Conservation (phyloP, 2,888 invertebrate species). For the Calliphora vomitoria region DNA sequence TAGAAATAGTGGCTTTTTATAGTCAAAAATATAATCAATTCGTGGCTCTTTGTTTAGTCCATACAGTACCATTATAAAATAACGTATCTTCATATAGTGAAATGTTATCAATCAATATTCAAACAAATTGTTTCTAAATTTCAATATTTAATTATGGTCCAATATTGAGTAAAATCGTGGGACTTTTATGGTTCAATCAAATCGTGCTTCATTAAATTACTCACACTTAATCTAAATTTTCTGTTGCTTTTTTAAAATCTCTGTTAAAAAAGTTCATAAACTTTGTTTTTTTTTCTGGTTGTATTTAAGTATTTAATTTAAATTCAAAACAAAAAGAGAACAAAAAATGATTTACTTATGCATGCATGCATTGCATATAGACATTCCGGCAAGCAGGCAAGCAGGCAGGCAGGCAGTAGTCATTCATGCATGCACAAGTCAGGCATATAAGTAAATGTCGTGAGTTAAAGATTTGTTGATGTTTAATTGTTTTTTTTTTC, state of each 20-base stretch:
- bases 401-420: neutral
- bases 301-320: neutral
- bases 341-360: neutral
- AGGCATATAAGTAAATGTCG: constrained; percentile 25
- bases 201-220: neutral
- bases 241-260: neutral
- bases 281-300: neutral
- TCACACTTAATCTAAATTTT: neutral
- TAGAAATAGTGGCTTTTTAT: too few relatives aligned
- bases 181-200: too few relatives aligned
- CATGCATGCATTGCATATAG: neutral
- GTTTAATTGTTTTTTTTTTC: constrained; percentile 24
- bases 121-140: too few relatives aligned
- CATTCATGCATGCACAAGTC: constrained; percentile 7
- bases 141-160: too few relatives aligned
- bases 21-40: too few relatives aligned
- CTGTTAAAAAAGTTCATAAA: neutral
- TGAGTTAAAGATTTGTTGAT: constrained; percentile 30
- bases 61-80: too few relatives aligned
- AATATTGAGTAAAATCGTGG: too few relatives aligned
- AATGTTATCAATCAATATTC: too few relatives aligned
- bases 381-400: neutral
- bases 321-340: neutral
- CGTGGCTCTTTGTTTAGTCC: too few relatives aligned
- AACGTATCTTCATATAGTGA: too few relatives aligned